Percentiles rank a stretch among this genome's conserved stretches.
phyloP scores from a whole-genome alignment of 2,888 invertebrate species.

The Tipula helvola region DNA sequence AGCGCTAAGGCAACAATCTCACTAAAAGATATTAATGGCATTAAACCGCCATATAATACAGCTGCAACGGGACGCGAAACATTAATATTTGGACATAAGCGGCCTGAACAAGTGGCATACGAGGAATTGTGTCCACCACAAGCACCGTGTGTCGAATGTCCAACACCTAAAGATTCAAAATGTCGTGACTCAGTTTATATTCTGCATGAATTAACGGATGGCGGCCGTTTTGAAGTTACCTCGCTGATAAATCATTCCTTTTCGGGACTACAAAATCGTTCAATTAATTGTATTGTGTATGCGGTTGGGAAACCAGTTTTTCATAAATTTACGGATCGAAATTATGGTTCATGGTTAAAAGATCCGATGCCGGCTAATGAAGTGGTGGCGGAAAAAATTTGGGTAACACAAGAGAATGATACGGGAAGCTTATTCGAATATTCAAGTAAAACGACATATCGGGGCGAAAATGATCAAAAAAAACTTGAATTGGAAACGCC shows the following conservation, averaged over 20 bases:
- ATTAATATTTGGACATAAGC: conserved; percentile 43
- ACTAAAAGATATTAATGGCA: conserved; percentile 42
- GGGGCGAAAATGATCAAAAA: conserved; percentile 42
- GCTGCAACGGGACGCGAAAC: conserved; percentile 23
- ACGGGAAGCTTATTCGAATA: conserved; percentile 65
- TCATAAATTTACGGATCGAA: conserved; percentile 62
- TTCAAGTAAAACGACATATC: conserved; percentile 55
- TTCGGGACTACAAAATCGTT: conserved; percentile 37
- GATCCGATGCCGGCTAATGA: conserved; percentile 50
- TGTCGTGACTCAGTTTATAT: conserved; percentile 46
- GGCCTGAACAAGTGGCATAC: conserved; percentile 45
- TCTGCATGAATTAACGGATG: conserved; percentile 38
- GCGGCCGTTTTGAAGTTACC: conserved; percentile 25
- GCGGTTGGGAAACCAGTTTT: conserved; percentile 91
- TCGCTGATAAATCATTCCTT: conserved; percentile 43
- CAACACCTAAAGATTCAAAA: conserved; percentile 39
- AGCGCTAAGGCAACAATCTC: conserved; percentile 62
- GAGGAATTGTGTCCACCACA: conserved; percentile 48
- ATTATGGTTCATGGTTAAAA: conserved; percentile 75
- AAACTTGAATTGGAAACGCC: conserved; percentile 29
- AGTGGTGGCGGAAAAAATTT: conserved; percentile 54
- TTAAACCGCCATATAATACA: background rate
- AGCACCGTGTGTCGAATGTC: conserved; percentile 48
- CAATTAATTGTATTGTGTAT: conserved; percentile 65
- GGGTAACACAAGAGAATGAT: conserved; percentile 71